These are phyloP conservation scores for Scaptomyza hsui DNA, from an alignment of 1,140 invertebrate genomes.

Conservation along the genomic window DNA sequence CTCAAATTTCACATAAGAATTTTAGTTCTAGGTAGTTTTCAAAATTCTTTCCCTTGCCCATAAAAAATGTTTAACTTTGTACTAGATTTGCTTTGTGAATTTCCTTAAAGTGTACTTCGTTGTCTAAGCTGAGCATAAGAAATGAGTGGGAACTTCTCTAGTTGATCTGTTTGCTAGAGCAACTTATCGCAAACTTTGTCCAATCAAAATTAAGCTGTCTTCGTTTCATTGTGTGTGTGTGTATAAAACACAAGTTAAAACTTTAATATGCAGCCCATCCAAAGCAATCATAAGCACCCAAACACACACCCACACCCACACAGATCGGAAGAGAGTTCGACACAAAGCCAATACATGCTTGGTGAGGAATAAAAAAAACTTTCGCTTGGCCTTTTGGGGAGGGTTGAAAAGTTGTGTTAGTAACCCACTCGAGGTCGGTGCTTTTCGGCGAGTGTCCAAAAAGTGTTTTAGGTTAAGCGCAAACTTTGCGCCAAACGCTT, in stretches of 20 bases:
- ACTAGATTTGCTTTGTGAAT: no score
- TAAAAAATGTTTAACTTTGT: no score
- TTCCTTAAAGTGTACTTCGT: neutral
- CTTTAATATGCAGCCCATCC: constrained; percentile 41
- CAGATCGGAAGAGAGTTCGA: constrained; percentile 21
- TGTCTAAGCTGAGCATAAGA: constrained; percentile 35
- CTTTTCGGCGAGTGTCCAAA: constrained; percentile 62
- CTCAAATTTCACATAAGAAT: no score
- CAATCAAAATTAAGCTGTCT: constrained; percentile 66
- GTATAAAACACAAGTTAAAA: constrained; percentile 49
- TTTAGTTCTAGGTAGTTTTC: no score
- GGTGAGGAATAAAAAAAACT: constrained; percentile 16
- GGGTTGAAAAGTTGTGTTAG: constrained; percentile 20
- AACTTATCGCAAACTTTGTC: constrained; percentile 45
- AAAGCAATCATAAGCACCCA: constrained; percentile 62
- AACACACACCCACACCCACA: constrained; percentile 32
- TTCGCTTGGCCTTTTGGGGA: constrained; percentile 17
- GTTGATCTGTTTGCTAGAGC: constrained; percentile 12
- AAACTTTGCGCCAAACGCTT: constrained; percentile 71
- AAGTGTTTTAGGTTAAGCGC: constrained; percentile 75
- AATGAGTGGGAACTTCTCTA: constrained; percentile 37
- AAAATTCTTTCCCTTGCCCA: no score
- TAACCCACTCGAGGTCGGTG: constrained; percentile 35
- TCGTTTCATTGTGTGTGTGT: constrained; percentile 1
- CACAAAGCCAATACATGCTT: constrained; percentile 42